Percentiles rank a stretch among this genome's conserved stretches.
These are phyloP conservation scores for Cantharis nigra DNA, from an alignment of 2,888 invertebrate species.

Conservation along the genomic window DNA sequence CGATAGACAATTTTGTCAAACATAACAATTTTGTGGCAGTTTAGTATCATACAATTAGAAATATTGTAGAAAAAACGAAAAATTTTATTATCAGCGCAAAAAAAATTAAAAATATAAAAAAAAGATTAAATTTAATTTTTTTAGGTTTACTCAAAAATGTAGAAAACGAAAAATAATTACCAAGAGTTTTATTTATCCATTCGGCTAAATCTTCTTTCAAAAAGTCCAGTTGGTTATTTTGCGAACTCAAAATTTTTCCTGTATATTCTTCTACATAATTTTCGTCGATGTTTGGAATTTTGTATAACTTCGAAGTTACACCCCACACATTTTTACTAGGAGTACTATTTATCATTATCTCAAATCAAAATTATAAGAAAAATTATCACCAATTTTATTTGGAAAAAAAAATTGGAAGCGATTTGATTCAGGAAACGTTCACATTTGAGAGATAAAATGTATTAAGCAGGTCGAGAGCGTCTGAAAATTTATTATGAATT, in stretches of 20 bases:
- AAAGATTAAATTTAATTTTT: not conserved
- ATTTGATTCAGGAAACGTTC: not conserved
- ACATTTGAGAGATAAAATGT: not conserved
- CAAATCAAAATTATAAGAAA: not conserved
- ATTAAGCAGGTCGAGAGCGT: not conserved
- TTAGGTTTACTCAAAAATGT: not conserved
- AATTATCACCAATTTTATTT: not conserved
- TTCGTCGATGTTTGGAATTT: constrained; percentile 43
- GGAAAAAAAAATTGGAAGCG: not conserved
- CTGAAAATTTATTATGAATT: not conserved
- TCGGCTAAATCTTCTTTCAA: constrained; percentile 86
- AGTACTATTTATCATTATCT: constrained; percentile 33
- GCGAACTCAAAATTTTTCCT: constrained; percentile 74
- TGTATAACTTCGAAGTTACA: constrained; percentile 60
- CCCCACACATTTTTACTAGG: constrained; percentile 63
- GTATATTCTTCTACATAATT: constrained; percentile 60
- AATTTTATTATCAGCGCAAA: not conserved
- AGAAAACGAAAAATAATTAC: constrained; percentile 62
- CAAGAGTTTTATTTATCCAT: constrained; percentile 84
- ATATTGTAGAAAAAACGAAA: not conserved
- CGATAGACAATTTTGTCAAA: not conserved
- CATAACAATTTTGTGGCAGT: not conserved
- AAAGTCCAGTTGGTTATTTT: constrained; percentile 79
- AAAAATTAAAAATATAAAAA: not conserved
- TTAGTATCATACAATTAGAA: not conserved